phyloP scores from a whole-genome alignment of 2,888 invertebrate genomes.

The Ptilodon capucinus region DNA sequence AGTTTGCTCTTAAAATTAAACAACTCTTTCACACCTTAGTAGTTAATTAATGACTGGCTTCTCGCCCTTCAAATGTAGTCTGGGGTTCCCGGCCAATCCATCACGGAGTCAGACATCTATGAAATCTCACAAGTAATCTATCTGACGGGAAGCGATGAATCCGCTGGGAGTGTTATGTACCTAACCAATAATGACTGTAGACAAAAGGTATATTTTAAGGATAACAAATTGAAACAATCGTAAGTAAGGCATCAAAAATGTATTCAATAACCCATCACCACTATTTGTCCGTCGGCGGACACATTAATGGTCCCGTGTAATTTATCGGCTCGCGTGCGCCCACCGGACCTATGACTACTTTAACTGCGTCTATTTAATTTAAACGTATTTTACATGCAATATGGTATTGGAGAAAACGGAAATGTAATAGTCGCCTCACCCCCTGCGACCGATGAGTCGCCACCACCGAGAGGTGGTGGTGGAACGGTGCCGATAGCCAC shows the following conservation, averaged over 20 bases:
- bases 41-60: conserved; percentile 36
- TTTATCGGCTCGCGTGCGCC: conserved; percentile 68
- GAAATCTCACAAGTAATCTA: conserved; percentile 50
- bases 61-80: conserved; percentile 28
- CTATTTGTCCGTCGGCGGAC: conserved; percentile 36
- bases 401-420: conserved; percentile 61
- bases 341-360: conserved; percentile 61
- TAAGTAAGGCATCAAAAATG: conserved; percentile 29
- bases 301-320: conserved; percentile 56
- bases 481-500: conserved; percentile 64
- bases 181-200: not conserved
- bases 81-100: conserved; percentile 38
- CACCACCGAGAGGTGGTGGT: conserved; percentile 31
- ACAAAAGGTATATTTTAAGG: not conserved
- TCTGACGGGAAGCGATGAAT: conserved; percentile 29
- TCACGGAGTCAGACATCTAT: conserved; percentile 57
- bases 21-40: conserved; percentile 20
- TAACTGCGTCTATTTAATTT: conserved; percentile 74
- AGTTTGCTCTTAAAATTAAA: conserved; percentile 9
- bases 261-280: conserved; percentile 52
- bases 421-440: conserved; percentile 77
- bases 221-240: conserved; percentile 3
- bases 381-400: conserved; percentile 70
- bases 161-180: conserved; percentile 8
- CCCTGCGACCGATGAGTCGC: conserved; percentile 41